Conservation (phyloP, 2,113 vertebrate species). For the Elachura formosa region DNA sequence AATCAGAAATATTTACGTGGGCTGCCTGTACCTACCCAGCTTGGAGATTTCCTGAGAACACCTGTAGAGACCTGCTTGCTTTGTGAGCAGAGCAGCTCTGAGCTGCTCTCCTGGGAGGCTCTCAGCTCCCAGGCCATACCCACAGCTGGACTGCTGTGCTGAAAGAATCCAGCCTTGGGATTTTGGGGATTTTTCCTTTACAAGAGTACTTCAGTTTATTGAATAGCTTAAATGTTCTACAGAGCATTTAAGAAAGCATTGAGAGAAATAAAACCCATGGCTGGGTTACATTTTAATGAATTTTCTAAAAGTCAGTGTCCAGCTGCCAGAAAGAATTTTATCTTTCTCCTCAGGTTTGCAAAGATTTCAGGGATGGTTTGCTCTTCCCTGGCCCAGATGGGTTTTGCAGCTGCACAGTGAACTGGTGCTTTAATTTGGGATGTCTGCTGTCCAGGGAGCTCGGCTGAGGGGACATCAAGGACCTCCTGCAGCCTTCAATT, state of each 20-base stretch:
- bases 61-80: accelerated
- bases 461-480: accelerated
- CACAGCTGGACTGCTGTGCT: neutral
- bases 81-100: neutral
- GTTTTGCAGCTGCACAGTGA: neutral
- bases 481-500: neutral
- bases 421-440: neutral
- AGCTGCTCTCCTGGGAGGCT: neutral
- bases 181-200: neutral
- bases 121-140: neutral
- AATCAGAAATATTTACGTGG: neutral
- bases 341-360: neutral
- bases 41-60: neutral
- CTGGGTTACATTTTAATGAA: neutral
- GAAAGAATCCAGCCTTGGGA: neutral
- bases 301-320: neutral
- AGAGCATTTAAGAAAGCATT: neutral
- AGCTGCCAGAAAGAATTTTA: neutral
- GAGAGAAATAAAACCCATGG: neutral
- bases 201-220: neutral
- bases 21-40: neutral
- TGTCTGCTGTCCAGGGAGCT: neutral
- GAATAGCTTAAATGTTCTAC: neutral
- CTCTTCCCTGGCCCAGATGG: neutral
- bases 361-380: neutral